Evolutionary conservation across 2,113 vertebrate species (phyloP).

Genomic region (Benitochromis conjunctus): DNA sequence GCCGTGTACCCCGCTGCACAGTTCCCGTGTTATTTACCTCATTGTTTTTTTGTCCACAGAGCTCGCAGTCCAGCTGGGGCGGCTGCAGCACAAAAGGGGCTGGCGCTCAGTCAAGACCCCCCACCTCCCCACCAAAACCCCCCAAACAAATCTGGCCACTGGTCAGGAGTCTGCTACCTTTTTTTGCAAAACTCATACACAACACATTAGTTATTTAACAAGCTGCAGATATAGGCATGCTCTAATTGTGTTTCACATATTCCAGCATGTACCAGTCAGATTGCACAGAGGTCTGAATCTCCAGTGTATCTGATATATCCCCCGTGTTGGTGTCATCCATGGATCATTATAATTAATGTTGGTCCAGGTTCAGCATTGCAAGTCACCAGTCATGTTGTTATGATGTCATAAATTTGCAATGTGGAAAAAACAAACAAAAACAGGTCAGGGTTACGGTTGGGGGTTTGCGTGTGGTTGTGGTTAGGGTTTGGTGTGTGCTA

Average conservation of each 20-base stretch:
- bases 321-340: background rate
- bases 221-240: background rate
- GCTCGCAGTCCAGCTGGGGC: slow-evolving; percentile 50
- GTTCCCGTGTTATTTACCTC: slow-evolving; percentile 67
- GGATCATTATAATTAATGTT: background rate
- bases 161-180: slow-evolving; percentile 10
- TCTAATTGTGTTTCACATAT: background rate
- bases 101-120: slow-evolving; percentile 32
- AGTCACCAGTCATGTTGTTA: background rate
- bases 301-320: background rate
- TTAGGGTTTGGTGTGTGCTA: background rate
- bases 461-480: background rate
- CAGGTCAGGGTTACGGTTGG: rapidly evolving
- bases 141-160: background rate
- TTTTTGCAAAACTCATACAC: slow-evolving; percentile 1
- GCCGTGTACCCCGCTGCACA: slow-evolving; percentile 44
- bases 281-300: background rate
- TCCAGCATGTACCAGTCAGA: background rate
- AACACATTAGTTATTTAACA: slow-evolving; percentile 6
- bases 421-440: background rate
- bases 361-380: background rate
- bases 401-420: background rate
- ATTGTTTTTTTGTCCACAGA: slow-evolving; percentile 44
- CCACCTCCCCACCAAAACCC: background rate
- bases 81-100: slow-evolving; percentile 37